A percentile compares a stretch with the other conserved stretches of the same genome.
These are phyloP conservation scores for Delphinus delphis DNA, from an alignment of 2,113 vertebrate genomes.

Conservation along the genomic window DNA sequence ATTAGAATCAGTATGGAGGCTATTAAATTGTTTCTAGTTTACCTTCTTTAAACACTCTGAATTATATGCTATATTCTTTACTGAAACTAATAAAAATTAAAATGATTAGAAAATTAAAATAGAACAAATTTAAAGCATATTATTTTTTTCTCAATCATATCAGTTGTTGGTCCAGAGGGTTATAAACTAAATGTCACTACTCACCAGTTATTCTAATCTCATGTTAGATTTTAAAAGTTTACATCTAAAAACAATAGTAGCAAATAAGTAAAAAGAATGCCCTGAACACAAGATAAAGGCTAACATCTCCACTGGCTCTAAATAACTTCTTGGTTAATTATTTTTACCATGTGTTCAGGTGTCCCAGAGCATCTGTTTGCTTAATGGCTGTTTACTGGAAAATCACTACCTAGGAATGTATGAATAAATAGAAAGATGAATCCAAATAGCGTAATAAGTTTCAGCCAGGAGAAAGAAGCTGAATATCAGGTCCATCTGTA, in stretches of 20 bases:
- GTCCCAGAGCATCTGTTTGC: neutral
- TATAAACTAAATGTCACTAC: neutral
- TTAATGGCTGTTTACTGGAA: neutral
- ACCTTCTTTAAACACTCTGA: neutral
- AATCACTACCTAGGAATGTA: neutral
- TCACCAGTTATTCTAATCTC: neutral
- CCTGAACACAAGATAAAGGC: neutral
- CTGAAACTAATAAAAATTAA: neutral
- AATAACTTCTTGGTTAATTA: neutral
- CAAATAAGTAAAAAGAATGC: neutral
- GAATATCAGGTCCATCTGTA: neutral
- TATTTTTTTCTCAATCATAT: neutral
- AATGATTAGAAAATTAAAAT: neutral
- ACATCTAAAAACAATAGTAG: neutral
- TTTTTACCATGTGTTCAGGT: neutral
- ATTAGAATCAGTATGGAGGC: neutral
- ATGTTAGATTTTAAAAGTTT: neutral
- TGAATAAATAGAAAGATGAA: neutral
- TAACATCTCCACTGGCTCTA: neutral
- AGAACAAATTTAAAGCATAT: neutral
- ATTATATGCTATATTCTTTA: neutral
- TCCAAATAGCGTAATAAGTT: neutral
- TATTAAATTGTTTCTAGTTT: neutral
- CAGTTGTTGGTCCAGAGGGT: neutral
- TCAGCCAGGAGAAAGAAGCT: neutral